Percentiles rank a stretch among this genome's conserved stretches.
Conservation (phyloP, 2,888 invertebrate genomes). For the Chrysolina americana region DNA sequence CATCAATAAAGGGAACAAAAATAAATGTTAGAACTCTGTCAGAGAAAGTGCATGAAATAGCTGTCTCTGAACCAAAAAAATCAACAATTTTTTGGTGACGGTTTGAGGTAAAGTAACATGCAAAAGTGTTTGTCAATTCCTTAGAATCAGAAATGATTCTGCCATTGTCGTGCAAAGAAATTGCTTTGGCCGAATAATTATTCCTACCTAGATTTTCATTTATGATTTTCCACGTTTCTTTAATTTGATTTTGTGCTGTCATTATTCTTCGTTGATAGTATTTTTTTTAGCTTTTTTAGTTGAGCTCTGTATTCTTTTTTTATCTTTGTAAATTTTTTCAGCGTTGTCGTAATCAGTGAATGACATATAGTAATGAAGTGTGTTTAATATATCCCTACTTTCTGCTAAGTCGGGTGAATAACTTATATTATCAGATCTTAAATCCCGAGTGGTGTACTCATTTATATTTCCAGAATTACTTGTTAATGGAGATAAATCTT, state of each 20-base stretch:
- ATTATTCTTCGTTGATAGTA: constrained; percentile 22
- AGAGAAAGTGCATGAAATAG: constrained; percentile 9
- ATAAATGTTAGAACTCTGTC: background rate
- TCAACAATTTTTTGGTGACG: background rate
- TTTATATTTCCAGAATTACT: constrained; percentile 1
- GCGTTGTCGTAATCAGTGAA: constrained; percentile 14
- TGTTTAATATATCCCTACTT: constrained; percentile 16
- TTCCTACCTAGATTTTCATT: constrained; percentile 16
- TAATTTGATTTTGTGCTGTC: constrained; percentile 12
- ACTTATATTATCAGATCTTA: constrained; percentile 8
- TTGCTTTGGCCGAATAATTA: constrained; percentile 14
- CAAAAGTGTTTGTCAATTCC: constrained; percentile 10
- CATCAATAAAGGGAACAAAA: constrained; percentile 5
- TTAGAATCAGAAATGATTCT: constrained; percentile 1
- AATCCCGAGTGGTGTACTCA: constrained; percentile 14
- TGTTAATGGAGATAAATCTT: background rate
- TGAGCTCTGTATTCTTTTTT: constrained; percentile 19
- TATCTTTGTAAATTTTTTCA: constrained; percentile 4
- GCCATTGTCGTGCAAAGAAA: constrained; percentile 19
- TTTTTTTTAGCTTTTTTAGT: constrained; percentile 6
- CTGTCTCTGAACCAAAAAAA: background rate
- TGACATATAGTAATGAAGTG: background rate
- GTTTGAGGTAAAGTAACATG: constrained; percentile 6
- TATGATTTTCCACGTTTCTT: constrained; percentile 22
- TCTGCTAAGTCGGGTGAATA: constrained; percentile 15